Percentiles rank a stretch among this genome's conserved stretches.
Conservation (phyloP, 1,140 invertebrate genomes). For the Magallana gigas region DNA sequence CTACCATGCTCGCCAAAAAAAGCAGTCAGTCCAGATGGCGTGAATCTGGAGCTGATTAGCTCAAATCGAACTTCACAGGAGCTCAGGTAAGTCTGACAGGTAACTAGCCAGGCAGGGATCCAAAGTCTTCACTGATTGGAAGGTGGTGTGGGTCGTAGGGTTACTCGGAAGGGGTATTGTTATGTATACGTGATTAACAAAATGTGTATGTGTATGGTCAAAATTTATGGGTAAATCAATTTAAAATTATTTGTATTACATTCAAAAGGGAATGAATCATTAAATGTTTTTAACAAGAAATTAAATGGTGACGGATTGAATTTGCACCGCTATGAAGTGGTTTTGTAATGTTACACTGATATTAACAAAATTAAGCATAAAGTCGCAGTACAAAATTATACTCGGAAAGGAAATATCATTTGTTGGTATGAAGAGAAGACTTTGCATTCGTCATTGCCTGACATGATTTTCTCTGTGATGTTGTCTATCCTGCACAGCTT, state of each 20-base stretch:
- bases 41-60: conserved; percentile 47
- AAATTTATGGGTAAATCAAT: no score
- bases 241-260: no score
- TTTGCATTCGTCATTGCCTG: conserved; percentile 16
- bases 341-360: no score
- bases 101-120: conserved; percentile 19
- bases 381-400: no score
- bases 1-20: not conserved
- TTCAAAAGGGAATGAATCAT: no score
- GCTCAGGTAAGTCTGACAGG: conserved; percentile 52
- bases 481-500: conserved; percentile 35
- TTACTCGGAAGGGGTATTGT: no score
- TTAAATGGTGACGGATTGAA: no score
- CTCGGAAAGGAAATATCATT: not conserved
- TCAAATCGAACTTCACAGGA: conserved; percentile 55
- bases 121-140: conserved; percentile 22
- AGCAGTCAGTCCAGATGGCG: conserved; percentile 53
- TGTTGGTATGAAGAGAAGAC: not conserved
- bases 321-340: no score
- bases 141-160: not conserved
- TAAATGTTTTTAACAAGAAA: no score
- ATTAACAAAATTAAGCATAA: no score
- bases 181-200: no score
- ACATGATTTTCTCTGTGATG: conserved; percentile 4
- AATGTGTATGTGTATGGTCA: no score